These are phyloP conservation scores for Bradypodion ventrale DNA, from an alignment of 2,797 vertebrate species.

Conservation along the genomic window DNA sequence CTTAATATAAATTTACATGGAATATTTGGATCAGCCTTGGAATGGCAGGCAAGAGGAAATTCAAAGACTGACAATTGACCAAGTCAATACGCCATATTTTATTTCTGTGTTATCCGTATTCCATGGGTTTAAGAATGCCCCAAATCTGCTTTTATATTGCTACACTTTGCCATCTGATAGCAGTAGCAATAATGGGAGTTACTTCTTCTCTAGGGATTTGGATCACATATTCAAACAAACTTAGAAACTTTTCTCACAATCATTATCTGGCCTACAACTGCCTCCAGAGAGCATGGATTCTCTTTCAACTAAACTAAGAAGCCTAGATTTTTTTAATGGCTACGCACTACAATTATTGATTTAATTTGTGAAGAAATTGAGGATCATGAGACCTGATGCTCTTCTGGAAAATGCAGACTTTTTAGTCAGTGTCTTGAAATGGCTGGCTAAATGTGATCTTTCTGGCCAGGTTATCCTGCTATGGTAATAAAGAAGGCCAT, in stretches of 20 bases:
- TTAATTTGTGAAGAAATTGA: no score
- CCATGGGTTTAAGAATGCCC: background rate
- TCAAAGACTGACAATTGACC: background rate
- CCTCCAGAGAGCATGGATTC: background rate
- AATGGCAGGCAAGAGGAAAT: background rate
- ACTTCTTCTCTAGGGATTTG: background rate
- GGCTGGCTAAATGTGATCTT: no score
- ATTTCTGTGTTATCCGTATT: background rate
- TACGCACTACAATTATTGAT: no score
- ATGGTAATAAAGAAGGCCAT: no score
- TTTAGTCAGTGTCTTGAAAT: no score
- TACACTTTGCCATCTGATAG: background rate
- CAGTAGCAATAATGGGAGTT: background rate
- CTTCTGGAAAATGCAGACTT: no score
- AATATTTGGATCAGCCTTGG: background rate
- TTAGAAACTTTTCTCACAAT: background rate
- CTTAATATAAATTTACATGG: background rate
- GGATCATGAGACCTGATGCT: no score
- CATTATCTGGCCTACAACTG: background rate
- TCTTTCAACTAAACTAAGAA: background rate
- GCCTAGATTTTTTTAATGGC: background rate
- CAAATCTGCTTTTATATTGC: background rate
- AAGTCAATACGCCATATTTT: background rate
- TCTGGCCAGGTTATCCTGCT: no score
- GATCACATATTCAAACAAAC: background rate